These are phyloP conservation scores for Octopus sinensis DNA, from an alignment of 1,140 invertebrate genomes.

Conservation along the genomic window DNA sequence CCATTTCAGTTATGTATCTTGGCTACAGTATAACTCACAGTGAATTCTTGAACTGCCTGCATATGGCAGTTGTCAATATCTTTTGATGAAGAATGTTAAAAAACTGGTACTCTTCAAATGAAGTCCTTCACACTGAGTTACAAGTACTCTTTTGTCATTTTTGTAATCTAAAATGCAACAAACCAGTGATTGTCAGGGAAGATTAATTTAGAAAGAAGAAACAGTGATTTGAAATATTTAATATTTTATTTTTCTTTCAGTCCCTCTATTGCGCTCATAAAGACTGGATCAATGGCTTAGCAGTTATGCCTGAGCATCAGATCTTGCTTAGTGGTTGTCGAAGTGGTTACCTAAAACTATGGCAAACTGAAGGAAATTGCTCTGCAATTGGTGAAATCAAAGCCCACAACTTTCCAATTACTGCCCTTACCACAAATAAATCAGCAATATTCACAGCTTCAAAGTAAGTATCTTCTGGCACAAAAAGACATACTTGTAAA, in stretches of 20 bases:
- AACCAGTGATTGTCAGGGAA: no score
- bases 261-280: constrained; percentile 83
- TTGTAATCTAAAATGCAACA: no score
- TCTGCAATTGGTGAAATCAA: constrained; percentile 69
- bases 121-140: no score
- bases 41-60: no score
- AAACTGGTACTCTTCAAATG: no score
- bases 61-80: no score
- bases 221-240: no score
- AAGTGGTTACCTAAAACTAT: constrained; percentile 71
- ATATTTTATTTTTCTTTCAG: constrained; percentile 57
- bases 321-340: constrained; percentile 75
- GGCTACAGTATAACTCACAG: no score
- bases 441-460: constrained; percentile 75
- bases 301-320: constrained; percentile 63
- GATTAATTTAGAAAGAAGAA: no score
- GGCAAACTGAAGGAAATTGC: constrained; percentile 66
- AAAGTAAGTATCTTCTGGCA: constrained; percentile 51
- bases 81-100: no score
- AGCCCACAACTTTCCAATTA: constrained; percentile 73
- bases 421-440: constrained; percentile 73
- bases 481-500: background rate
- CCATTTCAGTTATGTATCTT: no score
- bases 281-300: constrained; percentile 82
- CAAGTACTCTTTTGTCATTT: no score